Evolutionary conservation across 2,797 vertebrate species (phyloP), one percentile per base, ranked within the genome.

Genomic region (Lutjanus campechanus): DNA sequence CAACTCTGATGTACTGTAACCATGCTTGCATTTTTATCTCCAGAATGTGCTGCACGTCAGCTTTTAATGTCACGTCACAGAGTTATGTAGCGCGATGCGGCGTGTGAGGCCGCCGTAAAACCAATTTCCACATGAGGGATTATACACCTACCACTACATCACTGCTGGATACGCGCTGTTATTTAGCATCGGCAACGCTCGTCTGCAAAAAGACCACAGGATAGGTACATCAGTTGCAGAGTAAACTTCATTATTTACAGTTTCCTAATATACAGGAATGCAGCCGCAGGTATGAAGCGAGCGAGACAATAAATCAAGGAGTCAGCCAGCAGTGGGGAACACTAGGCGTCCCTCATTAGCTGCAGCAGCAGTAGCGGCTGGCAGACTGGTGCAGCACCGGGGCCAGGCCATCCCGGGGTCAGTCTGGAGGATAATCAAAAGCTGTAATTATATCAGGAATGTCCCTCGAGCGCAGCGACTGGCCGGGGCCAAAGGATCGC

Each of bases 341-440:
- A 70, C 69, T 54, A 59, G 76, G 73, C 43, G 49, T 72, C 75
- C 77, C 88, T 93, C 90, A 89, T 94, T 93, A 93, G 88, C 69
- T 72, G 84, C 79, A 56, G 85, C 74, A 51, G 71, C 19, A 40
- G 73, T 1, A 62, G 85, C 41, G 44, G 85, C 89, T 79, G 84
- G 81, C 84, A 85, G 79, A 53, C 72, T 41, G 73, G 60, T 36
- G 69, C 86, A 56, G 78, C 76, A 76, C 20, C 77, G 36, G 75
- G 76, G 79, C 74, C 74, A 65, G 89, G 83, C 84, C 78, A 54
- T 78, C 79, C 80, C 10, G 19, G 50, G 90, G 86, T 92, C 87
- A 86, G 81, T 69, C 71, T 85, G 83, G 77, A 87, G 69, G 66
- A 87, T 90, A 94, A 94, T 93, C 89, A 94, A 92, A 91, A 83